phyloP scores from a whole-genome alignment of 2,113 vertebrate species.

The Eretmochelys imbricata region DNA sequence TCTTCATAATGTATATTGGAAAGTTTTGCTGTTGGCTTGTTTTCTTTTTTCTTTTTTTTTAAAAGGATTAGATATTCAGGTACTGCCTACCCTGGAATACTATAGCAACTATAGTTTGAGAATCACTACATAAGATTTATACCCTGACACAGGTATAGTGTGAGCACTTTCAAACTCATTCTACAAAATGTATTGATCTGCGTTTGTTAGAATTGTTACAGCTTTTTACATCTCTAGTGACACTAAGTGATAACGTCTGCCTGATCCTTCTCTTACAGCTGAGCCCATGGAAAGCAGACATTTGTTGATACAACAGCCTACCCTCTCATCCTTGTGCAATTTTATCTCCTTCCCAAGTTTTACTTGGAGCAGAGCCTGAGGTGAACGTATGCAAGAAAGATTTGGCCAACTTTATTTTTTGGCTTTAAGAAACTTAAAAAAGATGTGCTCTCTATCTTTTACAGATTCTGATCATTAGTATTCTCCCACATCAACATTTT shows the following conservation, averaged over 20 bases:
- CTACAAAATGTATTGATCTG: background rate
- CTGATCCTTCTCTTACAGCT: background rate
- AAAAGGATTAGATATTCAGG: background rate
- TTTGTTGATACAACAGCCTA: background rate
- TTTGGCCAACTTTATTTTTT: background rate
- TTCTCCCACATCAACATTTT: background rate
- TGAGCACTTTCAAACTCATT: background rate
- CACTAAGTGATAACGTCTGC: fast-evolving
- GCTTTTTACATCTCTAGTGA: background rate
- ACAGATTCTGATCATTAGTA: background rate
- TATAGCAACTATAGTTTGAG: constrained; percentile 59
- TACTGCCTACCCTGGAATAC: constrained; percentile 7
- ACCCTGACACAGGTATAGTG: background rate
- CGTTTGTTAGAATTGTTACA: background rate
- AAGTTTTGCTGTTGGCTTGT: background rate
- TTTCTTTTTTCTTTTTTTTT: constrained; percentile 66
- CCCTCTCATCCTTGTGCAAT: background rate
- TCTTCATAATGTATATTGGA: background rate
- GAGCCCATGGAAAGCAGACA: background rate
- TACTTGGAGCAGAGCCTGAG: background rate
- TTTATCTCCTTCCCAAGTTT: background rate
- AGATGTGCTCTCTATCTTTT: background rate
- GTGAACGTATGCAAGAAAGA: background rate
- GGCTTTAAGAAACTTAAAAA: background rate
- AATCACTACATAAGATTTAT: constrained; percentile 22